Evolutionary conservation across 2,797 vertebrate species (phyloP).

Genomic region (Streptopelia turtur): DNA sequence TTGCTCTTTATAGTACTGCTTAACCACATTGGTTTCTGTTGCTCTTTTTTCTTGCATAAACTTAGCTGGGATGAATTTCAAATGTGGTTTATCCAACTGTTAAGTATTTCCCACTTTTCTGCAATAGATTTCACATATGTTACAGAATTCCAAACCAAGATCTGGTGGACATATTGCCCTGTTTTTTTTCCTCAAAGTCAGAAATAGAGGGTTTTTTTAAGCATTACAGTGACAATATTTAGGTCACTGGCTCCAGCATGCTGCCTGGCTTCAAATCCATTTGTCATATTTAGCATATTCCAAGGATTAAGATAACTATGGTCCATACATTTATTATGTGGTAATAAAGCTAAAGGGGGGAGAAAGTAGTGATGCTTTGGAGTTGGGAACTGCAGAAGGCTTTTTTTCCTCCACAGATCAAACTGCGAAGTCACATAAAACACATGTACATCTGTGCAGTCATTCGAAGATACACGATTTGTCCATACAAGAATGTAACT

Average conservation of each 20-base stretch:
- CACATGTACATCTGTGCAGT: not conserved
- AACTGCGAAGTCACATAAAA: not conserved
- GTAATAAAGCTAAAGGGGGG: not conserved
- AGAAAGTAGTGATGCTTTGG: not conserved
- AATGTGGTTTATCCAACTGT: slow-evolving; percentile 82
- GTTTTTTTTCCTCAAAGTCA: slow-evolving; percentile 60
- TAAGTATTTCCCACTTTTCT: slow-evolving; percentile 81
- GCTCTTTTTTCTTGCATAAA: slow-evolving; percentile 80
- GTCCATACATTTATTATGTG: not conserved
- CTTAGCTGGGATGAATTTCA: slow-evolving; percentile 81
- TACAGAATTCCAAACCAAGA: slow-evolving; percentile 77
- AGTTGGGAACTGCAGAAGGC: not conserved
- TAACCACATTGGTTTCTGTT: slow-evolving; percentile 76
- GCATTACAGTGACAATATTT: slow-evolving; percentile 33
- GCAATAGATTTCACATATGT: slow-evolving; percentile 81
- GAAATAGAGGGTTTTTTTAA: slow-evolving; percentile 45
- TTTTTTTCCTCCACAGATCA: not conserved
- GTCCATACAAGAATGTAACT: not conserved
- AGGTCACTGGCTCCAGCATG: slow-evolving; percentile 20
- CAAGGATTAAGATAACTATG: not conserved
- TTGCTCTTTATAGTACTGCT: slow-evolving; percentile 71
- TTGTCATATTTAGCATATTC: slow-evolving; percentile 35
- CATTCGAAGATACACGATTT: not conserved
- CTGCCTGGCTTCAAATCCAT: slow-evolving; percentile 15
- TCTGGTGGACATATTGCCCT: slow-evolving; percentile 72